These are phyloP conservation scores for Trachelus troglodyta DNA, from an alignment of 2,888 invertebrate genomes.

Conservation along the genomic window DNA sequence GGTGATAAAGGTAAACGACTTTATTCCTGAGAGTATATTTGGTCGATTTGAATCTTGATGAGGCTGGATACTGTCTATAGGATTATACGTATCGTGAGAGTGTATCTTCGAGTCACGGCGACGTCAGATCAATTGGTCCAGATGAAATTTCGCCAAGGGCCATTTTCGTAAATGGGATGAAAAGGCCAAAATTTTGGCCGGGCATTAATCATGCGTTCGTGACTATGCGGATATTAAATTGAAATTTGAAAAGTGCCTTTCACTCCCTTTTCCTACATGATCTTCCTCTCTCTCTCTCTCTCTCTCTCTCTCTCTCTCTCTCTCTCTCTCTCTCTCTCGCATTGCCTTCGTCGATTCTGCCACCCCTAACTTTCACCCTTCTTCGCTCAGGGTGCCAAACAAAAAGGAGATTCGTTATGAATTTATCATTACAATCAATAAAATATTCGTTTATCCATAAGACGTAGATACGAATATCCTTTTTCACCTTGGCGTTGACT, in stretches of 20 bases:
- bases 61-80: background rate
- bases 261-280: slow-evolving; percentile 25
- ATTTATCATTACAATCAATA: background rate
- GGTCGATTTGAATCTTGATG: background rate
- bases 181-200: background rate
- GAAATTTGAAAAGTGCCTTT: slow-evolving; percentile 11
- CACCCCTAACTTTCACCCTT: background rate
- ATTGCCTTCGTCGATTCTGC: background rate
- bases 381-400: background rate
- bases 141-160: background rate
- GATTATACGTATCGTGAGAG: background rate
- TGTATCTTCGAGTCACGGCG: background rate
- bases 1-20: background rate
- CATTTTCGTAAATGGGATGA: background rate
- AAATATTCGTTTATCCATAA: background rate
- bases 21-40: background rate
- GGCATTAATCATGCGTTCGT: background rate
- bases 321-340: slow-evolving; percentile 26
- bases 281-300: slow-evolving; percentile 17
- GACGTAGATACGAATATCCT: background rate
- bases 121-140: background rate
- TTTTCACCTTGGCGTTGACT: background rate
- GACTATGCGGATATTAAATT: background rate
- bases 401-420: background rate
- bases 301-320: slow-evolving; percentile 18